Evolutionary conservation across 2,888 invertebrate species (phyloP), one percentile per base, ranked within the genome.

Genomic region (Cheilosia vernalis): DNA sequence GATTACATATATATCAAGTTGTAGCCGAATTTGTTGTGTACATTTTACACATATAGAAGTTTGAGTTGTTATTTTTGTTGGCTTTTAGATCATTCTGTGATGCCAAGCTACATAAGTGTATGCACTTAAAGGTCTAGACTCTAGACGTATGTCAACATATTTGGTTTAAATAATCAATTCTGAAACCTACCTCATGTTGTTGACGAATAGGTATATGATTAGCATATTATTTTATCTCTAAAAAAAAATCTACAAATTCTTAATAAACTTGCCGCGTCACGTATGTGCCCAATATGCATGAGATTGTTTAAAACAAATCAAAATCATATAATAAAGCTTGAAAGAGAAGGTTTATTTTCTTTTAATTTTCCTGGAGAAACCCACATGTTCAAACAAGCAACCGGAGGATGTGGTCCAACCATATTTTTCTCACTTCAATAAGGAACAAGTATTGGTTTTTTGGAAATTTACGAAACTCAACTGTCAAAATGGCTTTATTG

Each of bases 361-460:
- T 17, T 24, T 15, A 67, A 67, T 56, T 58, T 53, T 53, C 30
- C 64, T 37, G 21, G 21, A 21, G 37, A 44, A 58, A 21, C 70
- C 70, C 44, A 42, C 70, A 77, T 70, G 51, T 10, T 64, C 53
- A 53, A 66, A 66, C 66, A 27, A 67, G 66, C 56, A 55, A 37
- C 30, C 24, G 15, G 51, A 53, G 47, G 61, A 80, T 61, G 66
- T 61, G 49, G 51, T 58, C 51, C 64, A 73, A 60, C 24, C 37
- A 47, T 44, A n/a, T 19, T 9, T 37, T 13, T 19, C 44, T 6
- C 49, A 33, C 63, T 49, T 27, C 9, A 6, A 1, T 51, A 5
- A 51, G 15, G 51, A 15, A 2, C 13, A 27, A 21, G 24, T 51
- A 24, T 51, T 51, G 51, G 19, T 5, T 24, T 51, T 15, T 10